phyloP scores from a whole-genome alignment of 2,113 vertebrate species.

The Isurus oxyrinchus region DNA sequence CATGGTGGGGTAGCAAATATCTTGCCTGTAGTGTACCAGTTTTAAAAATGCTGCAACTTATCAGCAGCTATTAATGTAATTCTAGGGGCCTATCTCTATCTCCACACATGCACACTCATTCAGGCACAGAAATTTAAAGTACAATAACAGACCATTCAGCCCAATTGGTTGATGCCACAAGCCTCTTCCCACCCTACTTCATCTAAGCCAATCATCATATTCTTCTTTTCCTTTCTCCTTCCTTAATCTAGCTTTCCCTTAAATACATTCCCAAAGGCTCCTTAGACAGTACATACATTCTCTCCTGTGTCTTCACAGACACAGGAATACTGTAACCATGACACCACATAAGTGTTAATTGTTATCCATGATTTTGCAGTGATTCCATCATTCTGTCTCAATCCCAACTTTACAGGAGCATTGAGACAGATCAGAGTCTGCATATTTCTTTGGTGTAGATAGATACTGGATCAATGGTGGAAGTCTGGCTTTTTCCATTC shows the following conservation, averaged over 20 bases:
- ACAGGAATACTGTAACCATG: background rate
- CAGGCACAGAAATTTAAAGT: background rate
- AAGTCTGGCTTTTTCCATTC: background rate
- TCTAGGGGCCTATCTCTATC: background rate
- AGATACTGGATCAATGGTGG: too few relatives aligned
- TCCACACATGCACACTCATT: background rate
- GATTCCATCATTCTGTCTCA: background rate
- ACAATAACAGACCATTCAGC: too few relatives aligned
- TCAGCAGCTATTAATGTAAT: background rate
- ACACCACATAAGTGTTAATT: background rate
- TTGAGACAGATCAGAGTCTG: background rate
- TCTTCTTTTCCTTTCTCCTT: too few relatives aligned
- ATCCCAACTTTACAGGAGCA: background rate
- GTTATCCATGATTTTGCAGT: background rate
- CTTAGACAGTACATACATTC: background rate
- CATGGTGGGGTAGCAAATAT: background rate
- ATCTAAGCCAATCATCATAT: too few relatives aligned
- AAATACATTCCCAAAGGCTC: too few relatives aligned
- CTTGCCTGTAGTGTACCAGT: background rate
- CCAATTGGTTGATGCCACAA: too few relatives aligned
- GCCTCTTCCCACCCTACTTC: too few relatives aligned
- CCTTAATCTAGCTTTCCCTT: too few relatives aligned
- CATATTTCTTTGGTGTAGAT: background rate
- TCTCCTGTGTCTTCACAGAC: background rate
- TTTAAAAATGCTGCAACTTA: background rate